Evolutionary conservation across 2,113 vertebrate genomes (phyloP).

Genomic region (Neodontobutis hainanensis): DNA sequence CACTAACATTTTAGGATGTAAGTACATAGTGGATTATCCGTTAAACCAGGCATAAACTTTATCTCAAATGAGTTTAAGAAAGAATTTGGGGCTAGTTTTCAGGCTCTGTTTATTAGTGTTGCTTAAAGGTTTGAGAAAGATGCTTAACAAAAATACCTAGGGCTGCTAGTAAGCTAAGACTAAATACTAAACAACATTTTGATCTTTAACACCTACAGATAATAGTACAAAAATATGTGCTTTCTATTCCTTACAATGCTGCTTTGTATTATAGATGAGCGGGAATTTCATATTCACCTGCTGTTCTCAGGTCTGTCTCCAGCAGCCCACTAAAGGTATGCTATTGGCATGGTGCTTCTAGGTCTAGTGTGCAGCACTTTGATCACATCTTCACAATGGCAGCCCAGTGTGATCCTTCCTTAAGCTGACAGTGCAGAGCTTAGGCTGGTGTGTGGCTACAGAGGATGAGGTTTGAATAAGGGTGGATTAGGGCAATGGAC

Average conservation of each 20-base stretch:
- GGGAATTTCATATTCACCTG: conserved; percentile 55
- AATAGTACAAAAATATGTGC: background rate
- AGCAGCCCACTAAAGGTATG: conserved; percentile 47
- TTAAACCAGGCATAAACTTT: too few relatives aligned
- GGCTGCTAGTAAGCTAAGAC: too few relatives aligned
- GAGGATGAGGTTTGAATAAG: conserved; percentile 56
- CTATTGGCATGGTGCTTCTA: conserved; percentile 55
- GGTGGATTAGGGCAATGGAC: conserved; percentile 50
- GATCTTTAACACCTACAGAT: too few relatives aligned
- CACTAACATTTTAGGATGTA: too few relatives aligned
- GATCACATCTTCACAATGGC: conserved; percentile 68
- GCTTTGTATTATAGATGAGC: conserved; percentile 66
- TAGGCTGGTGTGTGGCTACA: conserved; percentile 52
- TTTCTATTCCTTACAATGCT: conserved; percentile 19
- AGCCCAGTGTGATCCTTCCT: conserved; percentile 62
- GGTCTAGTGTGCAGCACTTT: conserved; percentile 55
- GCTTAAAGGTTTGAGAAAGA: too few relatives aligned
- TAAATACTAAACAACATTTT: too few relatives aligned
- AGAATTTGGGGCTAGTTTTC: too few relatives aligned
- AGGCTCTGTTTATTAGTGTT: too few relatives aligned
- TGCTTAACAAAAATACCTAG: too few relatives aligned
- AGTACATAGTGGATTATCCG: too few relatives aligned
- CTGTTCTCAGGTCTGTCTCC: conserved; percentile 41
- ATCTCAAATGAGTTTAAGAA: too few relatives aligned
- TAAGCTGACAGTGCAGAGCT: conserved; percentile 65